phyloP scores from a whole-genome alignment of 2,797 vertebrate species.

The Spea hammondii region DNA sequence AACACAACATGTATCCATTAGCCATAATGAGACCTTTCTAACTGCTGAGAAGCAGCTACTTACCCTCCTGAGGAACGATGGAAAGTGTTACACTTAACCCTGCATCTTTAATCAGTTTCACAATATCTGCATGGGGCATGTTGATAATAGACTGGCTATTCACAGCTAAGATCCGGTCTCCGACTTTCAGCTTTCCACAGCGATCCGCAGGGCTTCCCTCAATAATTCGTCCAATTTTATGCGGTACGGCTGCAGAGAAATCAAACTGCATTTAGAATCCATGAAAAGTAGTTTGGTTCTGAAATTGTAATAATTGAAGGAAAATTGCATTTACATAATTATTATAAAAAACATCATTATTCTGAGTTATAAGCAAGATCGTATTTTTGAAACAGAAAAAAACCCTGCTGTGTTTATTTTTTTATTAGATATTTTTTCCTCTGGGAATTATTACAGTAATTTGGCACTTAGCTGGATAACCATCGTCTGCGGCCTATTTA shows the following conservation, averaged over 20 bases:
- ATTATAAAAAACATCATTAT: neutral
- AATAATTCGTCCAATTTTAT: constrained; percentile 98
- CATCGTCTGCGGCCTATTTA: neutral
- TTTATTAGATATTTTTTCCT: neutral
- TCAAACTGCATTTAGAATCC: constrained; percentile 48
- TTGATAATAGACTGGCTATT: constrained; percentile 94
- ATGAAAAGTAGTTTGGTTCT: neutral
- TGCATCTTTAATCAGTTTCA: constrained; percentile 98
- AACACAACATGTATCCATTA: constrained; percentile 23
- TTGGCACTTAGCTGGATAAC: neutral
- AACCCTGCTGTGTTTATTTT: neutral
- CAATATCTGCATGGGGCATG: constrained; percentile 98
- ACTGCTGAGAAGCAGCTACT: constrained; percentile 59
- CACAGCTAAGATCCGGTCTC: constrained; percentile 96
- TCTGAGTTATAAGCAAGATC: neutral
- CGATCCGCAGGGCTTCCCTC: constrained; percentile 97
- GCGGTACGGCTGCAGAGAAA: constrained; percentile 83
- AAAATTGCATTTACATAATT: constrained; percentile 19
- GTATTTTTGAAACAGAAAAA: constrained; percentile 11
- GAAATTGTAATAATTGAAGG: constrained; percentile 8
- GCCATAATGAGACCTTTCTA: constrained; percentile 10
- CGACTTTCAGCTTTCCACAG: constrained; percentile 93
- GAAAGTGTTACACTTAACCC: constrained; percentile 94
- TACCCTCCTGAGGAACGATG: constrained; percentile 97
- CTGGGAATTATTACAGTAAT: neutral